phyloP scores from a whole-genome alignment of 1,140 invertebrate genomes.

The Meloidogyne floridensis region DNA sequence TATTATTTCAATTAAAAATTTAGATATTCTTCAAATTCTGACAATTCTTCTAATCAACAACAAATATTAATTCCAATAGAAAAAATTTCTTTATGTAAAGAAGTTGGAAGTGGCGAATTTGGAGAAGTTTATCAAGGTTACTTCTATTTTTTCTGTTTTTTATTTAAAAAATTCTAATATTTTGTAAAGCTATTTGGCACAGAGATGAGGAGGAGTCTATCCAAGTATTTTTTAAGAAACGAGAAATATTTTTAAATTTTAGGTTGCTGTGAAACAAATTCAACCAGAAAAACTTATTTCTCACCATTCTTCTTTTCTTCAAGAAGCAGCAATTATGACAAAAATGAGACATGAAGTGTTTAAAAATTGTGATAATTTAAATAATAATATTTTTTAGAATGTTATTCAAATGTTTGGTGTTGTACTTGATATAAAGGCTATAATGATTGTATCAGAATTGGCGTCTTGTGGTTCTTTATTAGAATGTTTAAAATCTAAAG shows the following conservation, averaged over 20 bases:
- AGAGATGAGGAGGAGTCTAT: constrained; percentile 1
- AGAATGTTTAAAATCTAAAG: constrained; percentile 91
- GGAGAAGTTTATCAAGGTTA: constrained; percentile 90
- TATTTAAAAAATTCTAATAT: background rate
- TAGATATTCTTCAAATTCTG: background rate
- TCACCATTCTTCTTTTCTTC: constrained; percentile 92
- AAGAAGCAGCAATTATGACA: constrained; percentile 97
- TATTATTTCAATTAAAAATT: background rate
- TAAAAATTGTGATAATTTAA: background rate
- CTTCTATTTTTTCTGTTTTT: background rate
- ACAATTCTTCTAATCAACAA: constrained; percentile 66
- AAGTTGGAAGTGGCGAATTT: constrained; percentile 92
- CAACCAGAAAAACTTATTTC: constrained; percentile 79
- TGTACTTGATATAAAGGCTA: constrained; percentile 85
- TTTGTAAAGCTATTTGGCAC: constrained; percentile 24
- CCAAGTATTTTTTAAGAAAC: background rate
- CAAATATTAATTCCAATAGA: constrained; percentile 92
- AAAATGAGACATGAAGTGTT: constrained; percentile 82
- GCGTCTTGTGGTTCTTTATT: constrained; percentile 88
- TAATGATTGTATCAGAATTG: constrained; percentile 94
- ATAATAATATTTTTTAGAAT: constrained; percentile 70
- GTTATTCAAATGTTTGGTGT: constrained; percentile 95
- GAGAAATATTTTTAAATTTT: background rate
- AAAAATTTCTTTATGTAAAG: constrained; percentile 88
- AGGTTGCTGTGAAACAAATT: constrained; percentile 95